Evolutionary conservation across 1,140 invertebrate genomes (phyloP), one percentile per base, ranked within the genome.

Genomic region (Anastrepha ludens): DNA sequence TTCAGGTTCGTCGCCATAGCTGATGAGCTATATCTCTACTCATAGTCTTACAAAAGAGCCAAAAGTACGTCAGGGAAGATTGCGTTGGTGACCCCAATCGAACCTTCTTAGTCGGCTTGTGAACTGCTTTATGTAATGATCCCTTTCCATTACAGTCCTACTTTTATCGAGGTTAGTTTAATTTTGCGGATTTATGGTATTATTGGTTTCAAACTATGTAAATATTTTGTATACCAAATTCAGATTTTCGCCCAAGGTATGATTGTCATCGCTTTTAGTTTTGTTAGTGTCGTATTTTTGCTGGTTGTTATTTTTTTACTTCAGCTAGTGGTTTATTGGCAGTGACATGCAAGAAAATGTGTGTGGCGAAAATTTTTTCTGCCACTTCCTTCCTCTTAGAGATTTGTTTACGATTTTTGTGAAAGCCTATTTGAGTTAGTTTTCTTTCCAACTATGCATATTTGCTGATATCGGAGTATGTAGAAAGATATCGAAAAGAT

Each of bases 371-470:
- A 29, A 70, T 70, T 74, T 44, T 74, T 74, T 74, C 41, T 17
- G 17, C 60, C 1, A 74, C 6, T 74, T 74, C 44, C 44, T 74
- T 11, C 17, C 20, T 11, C 7, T 29, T n/a, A 74, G 70, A 74
- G 7, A 47, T 47, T 74, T 41, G 17, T 47, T 47, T 44, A 74
- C 44, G 41, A 47, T 74, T 74, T 44, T 41, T 50, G 70, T 41
- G 44, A 74, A 74, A 47, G 41, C 17, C 41, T 74, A 74, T 74
- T 74, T 74, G 70, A 13, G 15, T 74, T 74, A 74, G 13, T n/a
- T 47, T 74, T 47, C 67, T 44, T 15, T 44, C n/a, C 41, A 74
- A 44, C 13, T 47, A 1, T 15, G 41, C 47, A 74, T 20, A 65
- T 15, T 3, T 2, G 47, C 13, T 17, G 7, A 11, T 41, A 29